These are phyloP conservation scores for Axea sp. DNA, from an alignment of 2,888 invertebrate genomes.

Conservation along the genomic window DNA sequence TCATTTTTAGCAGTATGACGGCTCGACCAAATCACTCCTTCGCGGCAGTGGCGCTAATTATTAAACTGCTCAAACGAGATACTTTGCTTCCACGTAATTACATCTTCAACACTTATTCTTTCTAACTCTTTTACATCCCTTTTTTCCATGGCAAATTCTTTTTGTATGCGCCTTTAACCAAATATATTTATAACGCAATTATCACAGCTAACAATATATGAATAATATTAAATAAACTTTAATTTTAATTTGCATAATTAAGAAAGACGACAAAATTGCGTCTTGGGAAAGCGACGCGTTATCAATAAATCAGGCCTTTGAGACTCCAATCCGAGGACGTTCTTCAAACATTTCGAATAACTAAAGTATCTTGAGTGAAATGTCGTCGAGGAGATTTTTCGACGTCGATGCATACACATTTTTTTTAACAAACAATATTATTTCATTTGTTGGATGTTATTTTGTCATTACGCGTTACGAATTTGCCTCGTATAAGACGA, in stretches of 20 bases:
- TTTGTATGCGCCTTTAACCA: too few species aligned
- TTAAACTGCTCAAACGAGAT: slow-evolving; percentile 55
- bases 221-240: slow-evolving; percentile 7
- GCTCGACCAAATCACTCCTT: slow-evolving; percentile 57
- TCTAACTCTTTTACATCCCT: slow-evolving; percentile 8
- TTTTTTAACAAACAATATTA: too few species aligned
- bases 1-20: slow-evolving; percentile 59
- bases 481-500: slow-evolving; percentile 24
- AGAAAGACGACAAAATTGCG: too few species aligned
- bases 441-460: too few species aligned
- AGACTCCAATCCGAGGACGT: too few species aligned
- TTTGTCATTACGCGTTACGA: slow-evolving; percentile 23
- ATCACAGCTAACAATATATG: background rate
- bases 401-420: too few species aligned
- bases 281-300: too few species aligned
- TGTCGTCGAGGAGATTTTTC: too few species aligned
- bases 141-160: slow-evolving; percentile 14
- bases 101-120: slow-evolving; percentile 53
- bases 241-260: slow-evolving; percentile 16
- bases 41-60: slow-evolving; percentile 45
- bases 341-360: too few species aligned
- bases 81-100: slow-evolving; percentile 49
- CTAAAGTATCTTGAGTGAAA: too few species aligned
- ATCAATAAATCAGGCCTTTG: too few species aligned
- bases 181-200: slow-evolving; percentile 32